Evolutionary conservation across 2,113 vertebrate species (phyloP).

Genomic region (Platanista minor): DNA sequence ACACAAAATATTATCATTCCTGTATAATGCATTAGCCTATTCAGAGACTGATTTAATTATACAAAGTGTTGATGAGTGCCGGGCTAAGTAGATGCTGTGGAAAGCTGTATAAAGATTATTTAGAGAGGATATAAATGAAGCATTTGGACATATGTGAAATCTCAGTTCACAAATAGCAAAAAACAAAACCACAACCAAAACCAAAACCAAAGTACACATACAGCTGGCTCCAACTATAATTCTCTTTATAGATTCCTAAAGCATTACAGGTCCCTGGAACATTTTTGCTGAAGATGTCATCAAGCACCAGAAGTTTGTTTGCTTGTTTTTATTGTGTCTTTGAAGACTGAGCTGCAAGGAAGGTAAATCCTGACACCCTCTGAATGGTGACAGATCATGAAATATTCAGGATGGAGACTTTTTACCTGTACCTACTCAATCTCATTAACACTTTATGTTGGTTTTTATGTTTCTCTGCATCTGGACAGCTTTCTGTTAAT

Average conservation of each 20-base stretch:
- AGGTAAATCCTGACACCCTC: background rate
- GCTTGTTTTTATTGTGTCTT: background rate
- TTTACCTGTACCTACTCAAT: background rate
- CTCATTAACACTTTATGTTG: background rate
- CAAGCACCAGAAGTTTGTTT: background rate
- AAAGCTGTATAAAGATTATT: background rate
- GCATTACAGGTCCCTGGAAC: background rate
- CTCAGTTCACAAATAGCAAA: background rate
- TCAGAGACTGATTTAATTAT: background rate
- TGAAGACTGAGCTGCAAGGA: background rate
- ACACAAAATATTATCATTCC: background rate
- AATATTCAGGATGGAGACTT: background rate
- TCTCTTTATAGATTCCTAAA: background rate
- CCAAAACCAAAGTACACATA: background rate
- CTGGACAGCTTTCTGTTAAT: background rate
- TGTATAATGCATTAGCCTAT: background rate
- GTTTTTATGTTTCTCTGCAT: background rate
- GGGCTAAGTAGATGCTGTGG: background rate
- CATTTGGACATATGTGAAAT: background rate
- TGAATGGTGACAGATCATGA: slow-evolving; percentile 18
- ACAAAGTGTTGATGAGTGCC: background rate
- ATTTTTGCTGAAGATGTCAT: background rate
- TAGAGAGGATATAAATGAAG: background rate
- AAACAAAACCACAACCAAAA: background rate
- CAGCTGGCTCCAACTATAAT: background rate